Conservation (phyloP, 2,888 invertebrate genomes). For the Coenonympha arcania region DNA sequence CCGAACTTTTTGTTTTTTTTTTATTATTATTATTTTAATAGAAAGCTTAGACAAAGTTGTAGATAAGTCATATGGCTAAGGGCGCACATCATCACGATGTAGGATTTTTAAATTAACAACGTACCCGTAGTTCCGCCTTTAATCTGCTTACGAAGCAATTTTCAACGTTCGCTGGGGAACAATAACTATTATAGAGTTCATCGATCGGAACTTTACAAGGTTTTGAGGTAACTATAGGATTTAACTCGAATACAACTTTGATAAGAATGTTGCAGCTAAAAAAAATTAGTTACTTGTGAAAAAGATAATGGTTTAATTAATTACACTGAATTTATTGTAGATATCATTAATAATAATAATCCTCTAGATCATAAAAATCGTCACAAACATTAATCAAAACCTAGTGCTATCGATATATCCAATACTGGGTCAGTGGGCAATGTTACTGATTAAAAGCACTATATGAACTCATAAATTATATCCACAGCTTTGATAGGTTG, state of each 20-base stretch:
- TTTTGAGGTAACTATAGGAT: not conserved
- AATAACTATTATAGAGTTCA: slow-evolving; percentile 3
- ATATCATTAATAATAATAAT: too few species aligned
- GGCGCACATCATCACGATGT: not conserved
- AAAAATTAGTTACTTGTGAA: not conserved
- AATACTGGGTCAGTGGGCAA: slow-evolving; percentile 9
- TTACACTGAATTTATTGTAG: not conserved
- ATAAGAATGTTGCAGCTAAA: too few species aligned
- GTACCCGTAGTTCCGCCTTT: slow-evolving; percentile 3
- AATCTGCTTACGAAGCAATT: slow-evolving; percentile 9
- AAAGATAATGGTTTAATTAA: too few species aligned
- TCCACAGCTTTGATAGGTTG: not conserved
- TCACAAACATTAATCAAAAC: not conserved
- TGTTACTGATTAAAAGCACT: not conserved
- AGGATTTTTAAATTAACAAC: not conserved
- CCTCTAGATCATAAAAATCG: not conserved
- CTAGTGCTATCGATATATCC: slow-evolving; percentile 11
- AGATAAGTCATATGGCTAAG: too few species aligned
- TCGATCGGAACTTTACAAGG: not conserved
- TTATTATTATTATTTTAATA: too few species aligned
- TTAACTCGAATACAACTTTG: too few species aligned
- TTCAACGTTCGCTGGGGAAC: slow-evolving; percentile 3
- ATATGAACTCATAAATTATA: not conserved
- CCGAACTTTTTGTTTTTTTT: too few species aligned
- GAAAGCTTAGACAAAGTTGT: too few species aligned